Base-by-base conservation (phyloP, 2,888 invertebrate genomes). In the Atrina japonica region DNA sequence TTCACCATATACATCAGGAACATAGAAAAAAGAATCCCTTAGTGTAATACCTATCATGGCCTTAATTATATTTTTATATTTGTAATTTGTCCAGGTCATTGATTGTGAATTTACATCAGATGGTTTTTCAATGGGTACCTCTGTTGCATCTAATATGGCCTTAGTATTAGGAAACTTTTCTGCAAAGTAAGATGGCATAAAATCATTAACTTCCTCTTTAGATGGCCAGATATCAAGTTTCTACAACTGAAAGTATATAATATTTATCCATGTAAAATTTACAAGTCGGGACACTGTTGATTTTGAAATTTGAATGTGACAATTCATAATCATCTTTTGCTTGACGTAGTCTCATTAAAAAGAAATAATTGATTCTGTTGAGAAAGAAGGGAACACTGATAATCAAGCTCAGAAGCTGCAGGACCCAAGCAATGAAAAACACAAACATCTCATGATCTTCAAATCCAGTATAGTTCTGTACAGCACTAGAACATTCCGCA, bases 111-210 rank as follows among this genome's bases (percentile, higher is more conserved):
- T 45, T 25, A 78, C 77, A 66, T 74, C 47, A n/a, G 61, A 52
- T 41, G 76, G 81, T 41, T 81, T 82, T 41, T 75, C 52, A 45
- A 80, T 71, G 18, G 77, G 72, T 18, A 61, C 53, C 58, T 80
- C 79, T n/a, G 81, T 81, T 3, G 76, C 79, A 75, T 82, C 79
- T 45, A 80, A 29, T 47, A 82, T 70, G 3, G 77, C 72, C 18
- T 29, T 25, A 6, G 82, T 82, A 29, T 27, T 58, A 3, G 78
- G 68, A 66, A 77, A 81, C 55, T 71, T 69, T 27, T 30, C 21
- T 45, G 66, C 64, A 56, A 79, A 82, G 43, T 72, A 9, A 7
- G 14, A 7, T 16, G 49, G 49, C 23, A 49, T 49, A 49, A 49
- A 49, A 49, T 49, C 80, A 78, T 25, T 7, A 16, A 52, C 25